Base-by-base conservation (phyloP, 2,113 vertebrate species). In the Bagarius yarrelli region DNA sequence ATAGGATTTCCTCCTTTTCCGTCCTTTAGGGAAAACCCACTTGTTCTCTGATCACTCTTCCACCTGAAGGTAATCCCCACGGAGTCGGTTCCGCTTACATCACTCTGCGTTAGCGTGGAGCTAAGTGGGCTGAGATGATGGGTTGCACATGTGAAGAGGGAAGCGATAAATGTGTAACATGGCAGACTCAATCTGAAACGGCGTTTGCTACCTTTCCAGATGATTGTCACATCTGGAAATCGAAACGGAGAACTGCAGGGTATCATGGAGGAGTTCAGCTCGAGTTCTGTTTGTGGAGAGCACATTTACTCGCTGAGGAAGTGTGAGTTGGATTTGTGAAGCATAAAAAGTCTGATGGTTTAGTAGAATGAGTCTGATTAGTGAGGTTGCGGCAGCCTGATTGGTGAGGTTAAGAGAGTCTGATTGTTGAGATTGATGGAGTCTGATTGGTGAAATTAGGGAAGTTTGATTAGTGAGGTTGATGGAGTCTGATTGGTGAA, bases 121-220 rank as follows among this genome's bases (percentile, higher is more conserved):
- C 4, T 14, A 9, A 75, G 19, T 4, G 73, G 72, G 32, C 53
- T 59, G 44, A 52, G 69, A 15, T 75, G 73, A 75, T 75, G 53
- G 23, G 23, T 59, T 75, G 23, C 73, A 75, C 73, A 75, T 75
- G 73, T 57, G 73, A 59, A 25, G 55, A 75, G 73, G 73, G 57
- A 75, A 25, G 34, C 32, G 23, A 55, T n/a, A 75, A 75, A 75
- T 75, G 18, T 15, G 30, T 34, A n/a, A 74, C 56, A 74, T 36
- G 32, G 1, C 27, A 36, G 30, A 56, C 16, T 55, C 16, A 1
- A 12, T 34, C 52, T 8, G 30, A 55, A 74, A 74, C 44, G 30
- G 8, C 72, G 15, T 21, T 16, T 55, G 21, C 53, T 32, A 34
- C 53, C 53, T 14, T 23, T 74, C 52, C 72, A 74, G 72, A 57